Percentiles rank a stretch among this genome's conserved stretches.
Evolutionary conservation across 1,140 invertebrate genomes (phyloP).

Genomic region (Drosophila pseudoobscura): DNA sequence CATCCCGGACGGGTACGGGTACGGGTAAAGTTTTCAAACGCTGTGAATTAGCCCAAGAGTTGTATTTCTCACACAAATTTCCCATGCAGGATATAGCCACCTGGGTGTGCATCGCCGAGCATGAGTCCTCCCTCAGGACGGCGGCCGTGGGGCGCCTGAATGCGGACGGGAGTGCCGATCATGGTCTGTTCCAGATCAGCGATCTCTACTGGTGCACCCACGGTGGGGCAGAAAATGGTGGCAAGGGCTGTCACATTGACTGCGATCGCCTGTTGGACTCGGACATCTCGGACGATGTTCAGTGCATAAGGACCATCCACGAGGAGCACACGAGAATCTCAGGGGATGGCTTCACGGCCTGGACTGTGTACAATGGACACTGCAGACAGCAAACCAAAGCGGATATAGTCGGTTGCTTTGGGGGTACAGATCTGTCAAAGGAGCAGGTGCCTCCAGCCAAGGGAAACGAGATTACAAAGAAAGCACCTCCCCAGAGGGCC

Average conservation of each 20-base stretch:
- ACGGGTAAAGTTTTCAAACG: constrained; percentile 86
- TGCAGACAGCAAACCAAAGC: constrained; percentile 69
- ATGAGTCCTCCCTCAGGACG: constrained; percentile 90
- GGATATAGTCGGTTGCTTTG: constrained; percentile 63
- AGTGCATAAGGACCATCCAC: constrained; percentile 86
- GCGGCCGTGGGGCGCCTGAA: constrained; percentile 85
- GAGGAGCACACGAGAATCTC: constrained; percentile 86
- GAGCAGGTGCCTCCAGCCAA: not conserved
- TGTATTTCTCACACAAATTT: constrained; percentile 84
- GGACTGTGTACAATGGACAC: constrained; percentile 83
- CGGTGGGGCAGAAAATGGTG: constrained; percentile 83
- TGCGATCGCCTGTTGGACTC: constrained; percentile 87
- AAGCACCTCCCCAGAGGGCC: constrained; percentile 2
- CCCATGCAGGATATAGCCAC: constrained; percentile 83
- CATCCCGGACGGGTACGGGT: constrained; percentile 36
- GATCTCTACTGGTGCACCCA: constrained; percentile 89
- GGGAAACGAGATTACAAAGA: constrained; percentile 21
- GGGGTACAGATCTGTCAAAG: constrained; percentile 26
- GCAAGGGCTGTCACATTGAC: constrained; percentile 86
- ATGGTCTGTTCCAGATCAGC: constrained; percentile 84
- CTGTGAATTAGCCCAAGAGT: constrained; percentile 88
- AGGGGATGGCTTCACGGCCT: constrained; percentile 88
- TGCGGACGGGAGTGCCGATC: constrained; percentile 85
- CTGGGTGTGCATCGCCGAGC: constrained; percentile 90
- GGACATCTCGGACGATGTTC: constrained; percentile 88